Evolutionary conservation across 2,888 invertebrate species (phyloP).

Genomic region (Hemistola chrysoprasaria): DNA sequence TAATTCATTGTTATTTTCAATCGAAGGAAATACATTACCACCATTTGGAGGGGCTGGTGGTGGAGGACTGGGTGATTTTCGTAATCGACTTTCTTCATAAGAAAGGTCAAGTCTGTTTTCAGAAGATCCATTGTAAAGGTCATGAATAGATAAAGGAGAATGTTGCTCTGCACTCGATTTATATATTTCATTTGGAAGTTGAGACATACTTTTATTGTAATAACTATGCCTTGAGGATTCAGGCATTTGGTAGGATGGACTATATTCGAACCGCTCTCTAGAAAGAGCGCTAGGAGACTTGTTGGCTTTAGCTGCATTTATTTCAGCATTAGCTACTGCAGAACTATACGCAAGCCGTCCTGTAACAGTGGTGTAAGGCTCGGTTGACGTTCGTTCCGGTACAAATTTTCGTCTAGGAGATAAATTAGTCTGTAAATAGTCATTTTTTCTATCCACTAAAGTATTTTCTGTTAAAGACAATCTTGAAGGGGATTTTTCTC

Average conservation of each 20-base stretch:
- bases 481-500: constrained; percentile 84
- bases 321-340: constrained; percentile 85
- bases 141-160: constrained; percentile 85
- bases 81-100: constrained; percentile 73
- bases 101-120: constrained; percentile 70
- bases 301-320: constrained; percentile 74
- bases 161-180: constrained; percentile 78
- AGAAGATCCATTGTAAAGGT: constrained; percentile 82
- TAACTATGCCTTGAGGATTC: constrained; percentile 63
- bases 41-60: constrained; percentile 91
- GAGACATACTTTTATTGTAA: constrained; percentile 62
- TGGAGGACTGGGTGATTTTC: constrained; percentile 87
- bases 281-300: constrained; percentile 79
- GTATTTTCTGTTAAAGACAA: constrained; percentile 84
- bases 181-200: constrained; percentile 76
- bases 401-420: constrained; percentile 82
- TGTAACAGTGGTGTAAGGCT: constrained; percentile 85
- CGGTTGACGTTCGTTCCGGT: constrained; percentile 81
- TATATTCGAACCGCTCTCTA: constrained; percentile 82
- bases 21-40: constrained; percentile 69
- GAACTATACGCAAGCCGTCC: constrained; percentile 85
- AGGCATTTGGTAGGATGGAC: constrained; percentile 75
- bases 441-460: constrained; percentile 84
- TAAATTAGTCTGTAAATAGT: constrained; percentile 80
- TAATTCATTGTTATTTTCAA: constrained; percentile 62